These are phyloP conservation scores for Hermodice carunculata DNA, from an alignment of 2,888 invertebrate species.

Conservation along the genomic window DNA sequence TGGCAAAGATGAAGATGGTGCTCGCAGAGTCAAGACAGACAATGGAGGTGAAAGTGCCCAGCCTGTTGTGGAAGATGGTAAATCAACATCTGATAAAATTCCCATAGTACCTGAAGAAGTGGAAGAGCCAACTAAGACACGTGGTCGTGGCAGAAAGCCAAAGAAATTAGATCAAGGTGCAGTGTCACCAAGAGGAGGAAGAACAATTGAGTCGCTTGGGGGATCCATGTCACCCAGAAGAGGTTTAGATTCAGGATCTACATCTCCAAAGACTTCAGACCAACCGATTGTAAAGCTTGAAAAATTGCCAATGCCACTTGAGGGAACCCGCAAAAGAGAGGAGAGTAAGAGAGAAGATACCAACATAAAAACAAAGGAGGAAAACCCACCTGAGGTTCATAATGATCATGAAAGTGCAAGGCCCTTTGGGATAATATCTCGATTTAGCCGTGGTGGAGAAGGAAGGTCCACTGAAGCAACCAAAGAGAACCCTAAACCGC, in stretches of 20 bases:
- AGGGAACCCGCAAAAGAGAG: not conserved
- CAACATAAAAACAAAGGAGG: not conserved
- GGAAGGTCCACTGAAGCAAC: not conserved
- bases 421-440: not conserved
- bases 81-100: too few relatives aligned
- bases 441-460: not conserved
- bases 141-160: not conserved
- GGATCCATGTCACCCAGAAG: slow-evolving; percentile 12
- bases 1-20: slow-evolving; percentile 24
- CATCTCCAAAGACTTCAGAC: slow-evolving; percentile 19
- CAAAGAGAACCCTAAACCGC: not conserved
- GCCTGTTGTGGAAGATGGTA: not conserved
- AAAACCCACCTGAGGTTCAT: not conserved
- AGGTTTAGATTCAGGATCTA: slow-evolving; percentile 12
- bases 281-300: slow-evolving; percentile 52
- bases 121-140: slow-evolving; percentile 2
- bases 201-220: not conserved
- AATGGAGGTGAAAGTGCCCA: not conserved
- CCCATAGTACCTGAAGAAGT: not conserved
- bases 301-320: slow-evolving; percentile 35
- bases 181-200: slow-evolving; percentile 12
- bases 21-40: too few relatives aligned
- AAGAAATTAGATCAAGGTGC: slow-evolving; percentile 13
- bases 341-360: slow-evolving; percentile 3
- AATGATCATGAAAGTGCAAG: not conserved